A percentile compares a stretch with the other conserved stretches of the same genome.
Evolutionary conservation across 2,888 invertebrate species (phyloP).

Genomic region (Neoascia interrupta): DNA sequence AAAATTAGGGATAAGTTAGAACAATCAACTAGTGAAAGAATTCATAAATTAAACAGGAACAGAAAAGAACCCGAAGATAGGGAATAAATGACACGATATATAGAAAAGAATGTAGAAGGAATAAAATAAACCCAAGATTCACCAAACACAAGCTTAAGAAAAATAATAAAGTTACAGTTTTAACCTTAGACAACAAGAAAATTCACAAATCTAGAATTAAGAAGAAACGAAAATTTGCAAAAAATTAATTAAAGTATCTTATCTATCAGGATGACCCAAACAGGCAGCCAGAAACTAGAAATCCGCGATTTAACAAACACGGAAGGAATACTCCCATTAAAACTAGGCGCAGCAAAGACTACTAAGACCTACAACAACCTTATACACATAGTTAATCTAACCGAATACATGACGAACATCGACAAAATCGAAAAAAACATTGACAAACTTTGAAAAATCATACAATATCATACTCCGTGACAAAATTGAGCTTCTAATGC

Average conservation of each 20-base stretch:
- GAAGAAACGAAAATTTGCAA: neutral
- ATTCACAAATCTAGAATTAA: constrained; percentile 3
- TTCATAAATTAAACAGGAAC: constrained; percentile 32
- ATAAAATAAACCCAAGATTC: constrained; percentile 10
- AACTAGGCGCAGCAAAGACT: neutral
- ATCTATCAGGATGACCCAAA: too few species aligned
- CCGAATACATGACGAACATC: neutral
- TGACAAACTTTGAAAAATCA: neutral
- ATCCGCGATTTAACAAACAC: too few species aligned
- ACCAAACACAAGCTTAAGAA: constrained; percentile 2
- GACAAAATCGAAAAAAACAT: neutral
- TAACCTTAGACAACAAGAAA: constrained; percentile 6
- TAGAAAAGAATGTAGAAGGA: constrained; percentile 47
- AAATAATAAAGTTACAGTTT: constrained; percentile 10
- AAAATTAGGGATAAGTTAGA: constrained; percentile 14
- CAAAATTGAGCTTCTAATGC: too few species aligned
- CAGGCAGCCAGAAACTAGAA: too few species aligned
- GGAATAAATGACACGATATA: constrained; percentile 29
- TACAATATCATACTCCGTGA: too few species aligned
- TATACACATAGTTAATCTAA: neutral
- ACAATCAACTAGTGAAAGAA: neutral
- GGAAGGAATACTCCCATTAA: too few species aligned
- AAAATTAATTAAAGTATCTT: too few species aligned
- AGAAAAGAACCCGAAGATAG: constrained; percentile 27
- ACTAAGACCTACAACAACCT: neutral